A percentile compares a stretch with the other conserved stretches of the same genome.
phyloP scores from a whole-genome alignment of 2,888 invertebrate species.

The Apamea epomidion region DNA sequence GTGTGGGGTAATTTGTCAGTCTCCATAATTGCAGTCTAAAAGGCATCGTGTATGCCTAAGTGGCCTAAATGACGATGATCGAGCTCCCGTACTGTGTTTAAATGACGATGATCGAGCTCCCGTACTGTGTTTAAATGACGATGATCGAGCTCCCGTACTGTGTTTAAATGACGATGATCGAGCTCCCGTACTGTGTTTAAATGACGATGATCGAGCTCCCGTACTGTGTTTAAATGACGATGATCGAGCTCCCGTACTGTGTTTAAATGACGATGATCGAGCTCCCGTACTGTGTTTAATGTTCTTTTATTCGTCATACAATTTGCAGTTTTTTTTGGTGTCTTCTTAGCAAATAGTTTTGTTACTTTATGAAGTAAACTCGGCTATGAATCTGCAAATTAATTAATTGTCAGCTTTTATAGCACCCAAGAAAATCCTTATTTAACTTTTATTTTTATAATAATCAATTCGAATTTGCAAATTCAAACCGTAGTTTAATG shows the following conservation, averaged over 20 bases:
- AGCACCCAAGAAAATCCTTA: background rate
- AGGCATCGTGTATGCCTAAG: background rate
- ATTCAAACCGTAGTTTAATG: background rate
- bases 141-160: background rate
- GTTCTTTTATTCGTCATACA: background rate
- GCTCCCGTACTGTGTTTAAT: background rate
- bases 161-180: slow-evolving; percentile 6
- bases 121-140: background rate
- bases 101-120: background rate
- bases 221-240: background rate
- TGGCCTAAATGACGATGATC: background rate
- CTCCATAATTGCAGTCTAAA: background rate
- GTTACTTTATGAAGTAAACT: background rate
- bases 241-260: background rate
- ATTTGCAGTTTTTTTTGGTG: background rate
- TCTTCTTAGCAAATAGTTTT: background rate
- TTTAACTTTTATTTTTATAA: background rate
- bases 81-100: background rate
- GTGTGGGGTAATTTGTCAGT: background rate
- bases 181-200: background rate
- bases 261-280: background rate
- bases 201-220: background rate
- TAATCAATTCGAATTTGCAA: background rate
- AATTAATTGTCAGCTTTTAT: background rate
- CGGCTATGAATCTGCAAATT: too few species aligned